Evolutionary conservation across 2,113 vertebrate genomes (phyloP).

Genomic region (Rattus rattus): DNA sequence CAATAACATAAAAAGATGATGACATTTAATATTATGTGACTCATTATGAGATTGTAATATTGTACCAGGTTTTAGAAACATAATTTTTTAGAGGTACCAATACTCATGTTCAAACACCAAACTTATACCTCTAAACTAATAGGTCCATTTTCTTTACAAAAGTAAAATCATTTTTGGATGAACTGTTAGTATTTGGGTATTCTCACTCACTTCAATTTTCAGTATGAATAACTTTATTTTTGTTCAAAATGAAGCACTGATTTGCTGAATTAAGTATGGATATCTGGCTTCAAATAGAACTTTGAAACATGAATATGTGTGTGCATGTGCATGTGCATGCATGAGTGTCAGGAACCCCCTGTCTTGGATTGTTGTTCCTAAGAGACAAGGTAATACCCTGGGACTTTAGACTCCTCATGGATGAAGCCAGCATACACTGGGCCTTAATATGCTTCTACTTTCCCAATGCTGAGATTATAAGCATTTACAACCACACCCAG

Average conservation of each 20-base stretch:
- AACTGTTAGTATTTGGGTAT: constrained; percentile 14
- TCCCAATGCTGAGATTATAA: background rate
- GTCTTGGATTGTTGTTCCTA: background rate
- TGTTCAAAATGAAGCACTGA: constrained; percentile 41
- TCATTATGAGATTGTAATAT: constrained; percentile 12
- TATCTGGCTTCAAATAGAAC: constrained; percentile 16
- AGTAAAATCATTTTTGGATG: constrained; percentile 36
- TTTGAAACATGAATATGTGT: background rate
- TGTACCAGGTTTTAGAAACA: background rate
- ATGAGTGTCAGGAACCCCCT: background rate
- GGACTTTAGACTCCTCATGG: background rate
- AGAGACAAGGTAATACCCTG: background rate
- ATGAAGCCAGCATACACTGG: background rate
- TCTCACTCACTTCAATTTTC: background rate
- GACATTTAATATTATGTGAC: background rate
- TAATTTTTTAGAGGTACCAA: background rate
- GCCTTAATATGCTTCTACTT: background rate
- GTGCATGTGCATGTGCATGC: background rate
- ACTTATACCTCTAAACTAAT: background rate
- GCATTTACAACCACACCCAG: too few species aligned
- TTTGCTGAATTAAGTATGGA: constrained; percentile 40
- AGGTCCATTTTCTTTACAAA: constrained; percentile 2
- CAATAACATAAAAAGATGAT: background rate
- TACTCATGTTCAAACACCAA: background rate
- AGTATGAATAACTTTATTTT: constrained; percentile 32